Base-by-base conservation (phyloP, 2,888 invertebrate genomes). In the Andrena chrysosceles region DNA sequence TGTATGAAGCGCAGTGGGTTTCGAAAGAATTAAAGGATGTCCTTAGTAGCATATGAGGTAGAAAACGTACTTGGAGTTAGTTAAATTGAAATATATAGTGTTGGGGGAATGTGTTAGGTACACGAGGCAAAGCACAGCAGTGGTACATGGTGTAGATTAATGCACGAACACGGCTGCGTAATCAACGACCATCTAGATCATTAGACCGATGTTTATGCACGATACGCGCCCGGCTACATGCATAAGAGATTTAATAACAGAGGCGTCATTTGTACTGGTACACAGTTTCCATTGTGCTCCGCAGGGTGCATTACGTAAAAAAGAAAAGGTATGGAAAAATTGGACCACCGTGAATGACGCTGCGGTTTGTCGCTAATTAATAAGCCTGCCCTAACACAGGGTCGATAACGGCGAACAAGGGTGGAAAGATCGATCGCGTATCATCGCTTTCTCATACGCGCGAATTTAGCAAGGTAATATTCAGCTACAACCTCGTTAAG, bases 141-240 rank as follows among this genome's bases (percentile, higher is more conserved):
- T n/a, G 72, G 63, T 31, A 59, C 7, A 33, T 20, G 49, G 71
- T 67, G 66, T 85, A 73, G 84, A 63, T 72, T 83, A 85, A 85
- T 66, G 77, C 69, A 80, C 77, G 75, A 77, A 69, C 80, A 69
- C 71, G 31, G 62, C 73, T 60, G 60, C 59, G 16, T 73, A 84
- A 84, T 86, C 77, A 75, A 56, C 78, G 84, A 71, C 54, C 73
- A 84, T 78, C 69, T 77, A 85, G 72, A 85, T 86, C 75, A 73
- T 85, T 82, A 85, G 59, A 66, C 71, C 8, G 84, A 77, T 78
- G 76, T 81, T 81, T 70, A 82, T 67, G 77, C 79, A 86, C 73
- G 78, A 83, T 77, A 81, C 62, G 48, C 33, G 59, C 63, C 6
- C 60, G 48, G n/a, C 59, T 71, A 72, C 84, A 66, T 42, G 79